A percentile compares a stretch with the other conserved stretches of the same genome.
Evolutionary conservation across 1,140 invertebrate genomes (phyloP).

Genomic region (Cherax quadricarinatus): DNA sequence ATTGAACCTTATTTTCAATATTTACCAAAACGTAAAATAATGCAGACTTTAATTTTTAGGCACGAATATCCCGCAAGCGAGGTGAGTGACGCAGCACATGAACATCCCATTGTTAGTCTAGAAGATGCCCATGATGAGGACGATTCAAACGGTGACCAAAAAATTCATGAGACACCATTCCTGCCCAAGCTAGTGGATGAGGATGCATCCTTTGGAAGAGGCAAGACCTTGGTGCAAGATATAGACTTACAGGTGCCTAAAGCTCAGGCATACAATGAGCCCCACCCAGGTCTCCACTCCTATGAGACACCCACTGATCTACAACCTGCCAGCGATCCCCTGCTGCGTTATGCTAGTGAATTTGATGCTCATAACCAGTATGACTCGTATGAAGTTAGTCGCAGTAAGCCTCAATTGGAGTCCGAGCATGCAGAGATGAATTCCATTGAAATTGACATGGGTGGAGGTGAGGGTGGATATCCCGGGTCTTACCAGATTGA

Average conservation of each 20-base stretch:
- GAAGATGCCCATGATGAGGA: slow-evolving; percentile 52
- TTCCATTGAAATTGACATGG: slow-evolving; percentile 34
- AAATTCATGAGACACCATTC: slow-evolving; percentile 47
- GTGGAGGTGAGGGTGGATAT: slow-evolving; percentile 34
- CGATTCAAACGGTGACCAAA: slow-evolving; percentile 8
- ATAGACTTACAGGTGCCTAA: slow-evolving; percentile 26
- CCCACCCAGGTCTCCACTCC: slow-evolving; percentile 38
- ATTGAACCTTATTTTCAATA: neutral
- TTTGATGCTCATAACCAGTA: slow-evolving; percentile 17
- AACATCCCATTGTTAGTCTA: slow-evolving; percentile 28
- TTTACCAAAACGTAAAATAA: neutral
- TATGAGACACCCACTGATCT: slow-evolving; percentile 35
- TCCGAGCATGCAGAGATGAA: slow-evolving; percentile 44
- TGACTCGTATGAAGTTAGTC: slow-evolving; percentile 34
- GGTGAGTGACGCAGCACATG: slow-evolving; percentile 56
- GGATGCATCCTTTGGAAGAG: neutral
- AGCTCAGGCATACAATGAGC: slow-evolving; percentile 60
- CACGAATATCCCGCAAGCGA: slow-evolving; percentile 44
- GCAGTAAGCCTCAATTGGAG: neutral
- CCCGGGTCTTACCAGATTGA: slow-evolving; percentile 30
- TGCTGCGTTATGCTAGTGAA: slow-evolving; percentile 48
- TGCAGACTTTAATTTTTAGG: slow-evolving; percentile 9
- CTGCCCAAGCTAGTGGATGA: slow-evolving; percentile 38
- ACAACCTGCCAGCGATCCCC: slow-evolving; percentile 24
- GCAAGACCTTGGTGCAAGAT: neutral